Percentiles rank a stretch among this genome's conserved stretches.
phyloP scores from a whole-genome alignment of 2,888 invertebrate species.

The Corbicula japonica region DNA sequence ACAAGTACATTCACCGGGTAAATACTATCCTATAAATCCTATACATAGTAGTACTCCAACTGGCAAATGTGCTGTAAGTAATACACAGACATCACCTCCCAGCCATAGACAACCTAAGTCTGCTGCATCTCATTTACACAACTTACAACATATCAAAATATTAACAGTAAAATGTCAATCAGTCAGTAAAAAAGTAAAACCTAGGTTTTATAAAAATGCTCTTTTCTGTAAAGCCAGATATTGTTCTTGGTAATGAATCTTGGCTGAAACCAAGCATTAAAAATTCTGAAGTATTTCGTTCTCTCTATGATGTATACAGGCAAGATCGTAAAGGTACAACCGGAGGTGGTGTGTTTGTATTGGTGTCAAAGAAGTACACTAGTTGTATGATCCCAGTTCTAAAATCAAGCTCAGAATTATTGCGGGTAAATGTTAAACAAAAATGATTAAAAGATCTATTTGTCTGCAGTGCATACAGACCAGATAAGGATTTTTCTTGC shows the following conservation, averaged over 20 bases:
- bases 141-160: constrained; percentile 19
- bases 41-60: constrained; percentile 14
- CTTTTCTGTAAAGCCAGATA: constrained; percentile 30
- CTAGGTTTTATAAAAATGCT: constrained; percentile 30
- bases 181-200: constrained; percentile 14
- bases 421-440: constrained; percentile 41
- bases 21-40: background rate
- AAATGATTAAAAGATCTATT: constrained; percentile 18
- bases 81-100: background rate
- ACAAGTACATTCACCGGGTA: background rate
- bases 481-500: background rate
- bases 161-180: constrained; percentile 22
- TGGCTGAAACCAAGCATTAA: constrained; percentile 47
- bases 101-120: background rate
- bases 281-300: constrained; percentile 38
- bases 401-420: constrained; percentile 37
- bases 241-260: constrained; percentile 40
- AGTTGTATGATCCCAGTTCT: constrained; percentile 8
- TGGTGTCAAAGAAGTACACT: constrained; percentile 29
- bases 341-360: constrained; percentile 40
- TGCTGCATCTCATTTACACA: background rate
- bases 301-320: constrained; percentile 34
- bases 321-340: constrained; percentile 32
- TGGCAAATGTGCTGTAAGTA: background rate
- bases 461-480: constrained; percentile 22